Conservation (phyloP, 2,113 vertebrate species). For the Onychostruthus taczanowskii region DNA sequence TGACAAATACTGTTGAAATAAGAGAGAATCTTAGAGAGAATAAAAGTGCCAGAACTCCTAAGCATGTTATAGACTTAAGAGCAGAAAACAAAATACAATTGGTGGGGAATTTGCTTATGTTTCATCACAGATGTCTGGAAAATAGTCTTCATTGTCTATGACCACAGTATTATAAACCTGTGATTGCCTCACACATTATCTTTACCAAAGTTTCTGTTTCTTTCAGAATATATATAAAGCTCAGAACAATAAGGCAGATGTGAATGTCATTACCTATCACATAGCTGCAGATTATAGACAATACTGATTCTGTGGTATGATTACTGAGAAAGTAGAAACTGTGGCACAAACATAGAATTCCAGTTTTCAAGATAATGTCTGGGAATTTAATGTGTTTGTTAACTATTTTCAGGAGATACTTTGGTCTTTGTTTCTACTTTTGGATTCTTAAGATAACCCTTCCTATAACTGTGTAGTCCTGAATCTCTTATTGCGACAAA, state of each 20-base stretch:
- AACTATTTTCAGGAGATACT: background rate
- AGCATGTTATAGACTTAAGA: background rate
- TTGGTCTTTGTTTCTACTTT: background rate
- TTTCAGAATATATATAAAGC: background rate
- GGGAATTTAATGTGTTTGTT: background rate
- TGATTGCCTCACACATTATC: background rate
- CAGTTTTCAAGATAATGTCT: background rate
- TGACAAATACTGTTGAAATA: background rate
- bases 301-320: background rate
- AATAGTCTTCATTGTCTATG: background rate
- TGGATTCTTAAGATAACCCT: background rate
- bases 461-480: background rate
- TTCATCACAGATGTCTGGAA: background rate
- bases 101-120: background rate
- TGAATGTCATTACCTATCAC: background rate
- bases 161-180: background rate
- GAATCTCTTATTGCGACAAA: background rate
- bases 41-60: background rate
- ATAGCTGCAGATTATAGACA: background rate
- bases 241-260: background rate
- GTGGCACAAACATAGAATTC: background rate
- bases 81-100: background rate
- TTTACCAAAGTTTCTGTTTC: background rate
- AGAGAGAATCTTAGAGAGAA: background rate
- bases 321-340: background rate